These are phyloP conservation scores for Todus mexicanus DNA, from an alignment of 2,797 vertebrate species.

Conservation along the genomic window DNA sequence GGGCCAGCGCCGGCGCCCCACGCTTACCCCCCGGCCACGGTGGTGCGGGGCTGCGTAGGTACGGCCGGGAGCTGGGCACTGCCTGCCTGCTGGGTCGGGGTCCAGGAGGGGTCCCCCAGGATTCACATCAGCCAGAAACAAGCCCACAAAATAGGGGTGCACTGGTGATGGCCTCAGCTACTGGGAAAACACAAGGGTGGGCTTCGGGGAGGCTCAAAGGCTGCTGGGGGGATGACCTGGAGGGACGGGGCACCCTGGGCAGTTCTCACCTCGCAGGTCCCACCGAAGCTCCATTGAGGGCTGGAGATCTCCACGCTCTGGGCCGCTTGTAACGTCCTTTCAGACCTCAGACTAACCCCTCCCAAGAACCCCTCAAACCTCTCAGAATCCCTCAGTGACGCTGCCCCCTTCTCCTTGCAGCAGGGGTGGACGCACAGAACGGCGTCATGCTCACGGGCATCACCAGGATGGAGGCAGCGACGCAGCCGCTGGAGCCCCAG, in stretches of 20 bases:
- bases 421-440: neutral
- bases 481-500: neutral
- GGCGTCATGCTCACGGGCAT: neutral
- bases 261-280: neutral
- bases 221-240: accelerated
- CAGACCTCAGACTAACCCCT: neutral
- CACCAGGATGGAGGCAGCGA: neutral
- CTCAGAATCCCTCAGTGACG: accelerated
- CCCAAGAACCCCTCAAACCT: neutral
- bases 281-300: accelerated
- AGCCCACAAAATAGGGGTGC: accelerated
- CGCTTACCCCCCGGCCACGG: neutral
- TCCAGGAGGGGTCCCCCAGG: neutral
- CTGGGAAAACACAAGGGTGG: neutral
- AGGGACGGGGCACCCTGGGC: neutral
- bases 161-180: neutral
- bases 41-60: neutral
- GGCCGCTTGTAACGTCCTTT: accelerated
- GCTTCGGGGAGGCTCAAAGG: accelerated
- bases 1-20: neutral
- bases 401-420: neutral
- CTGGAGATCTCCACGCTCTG: neutral
- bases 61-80: neutral
- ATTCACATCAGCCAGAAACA: neutral
- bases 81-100: accelerated